phyloP scores from a whole-genome alignment of 2,797 vertebrate species.

The Petrocephalus schoutedeni region DNA sequence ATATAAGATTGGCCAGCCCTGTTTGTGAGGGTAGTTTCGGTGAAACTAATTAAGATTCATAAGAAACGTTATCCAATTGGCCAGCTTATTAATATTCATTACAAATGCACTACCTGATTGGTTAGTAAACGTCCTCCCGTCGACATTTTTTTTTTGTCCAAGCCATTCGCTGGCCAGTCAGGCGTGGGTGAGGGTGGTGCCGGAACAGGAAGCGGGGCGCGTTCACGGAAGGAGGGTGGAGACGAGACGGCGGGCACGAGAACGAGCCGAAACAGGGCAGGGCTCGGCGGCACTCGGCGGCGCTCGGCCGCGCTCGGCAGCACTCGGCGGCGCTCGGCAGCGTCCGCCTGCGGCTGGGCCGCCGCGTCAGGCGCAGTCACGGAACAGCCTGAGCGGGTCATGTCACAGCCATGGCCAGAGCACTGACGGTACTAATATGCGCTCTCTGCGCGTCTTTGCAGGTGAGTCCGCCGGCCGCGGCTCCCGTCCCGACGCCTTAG shows the following conservation, averaged over 20 bases:
- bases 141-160: too few species aligned
- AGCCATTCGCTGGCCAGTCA: too few species aligned
- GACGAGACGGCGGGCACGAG: too few species aligned
- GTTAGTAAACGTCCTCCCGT: too few species aligned
- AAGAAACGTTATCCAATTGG: not conserved
- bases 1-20: too few species aligned
- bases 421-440: constrained; percentile 33
- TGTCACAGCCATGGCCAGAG: constrained; percentile 40
- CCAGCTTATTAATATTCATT: too few species aligned
- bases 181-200: too few species aligned
- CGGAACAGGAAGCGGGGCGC: not conserved
- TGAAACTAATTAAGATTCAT: too few species aligned
- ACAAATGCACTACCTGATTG: too few species aligned
- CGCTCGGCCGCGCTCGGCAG: too few species aligned
- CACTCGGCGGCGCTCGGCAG: not conserved
- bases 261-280: not conserved
- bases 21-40: too few species aligned
- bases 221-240: not conserved
- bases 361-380: not conserved
- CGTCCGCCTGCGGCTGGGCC: not conserved
- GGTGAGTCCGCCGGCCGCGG: constrained; percentile 41
- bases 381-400: not conserved
- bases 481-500: not conserved
- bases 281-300: too few species aligned
- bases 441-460: constrained; percentile 35